Conservation (phyloP, 2,888 invertebrate genomes). For the Empis stercorea region DNA sequence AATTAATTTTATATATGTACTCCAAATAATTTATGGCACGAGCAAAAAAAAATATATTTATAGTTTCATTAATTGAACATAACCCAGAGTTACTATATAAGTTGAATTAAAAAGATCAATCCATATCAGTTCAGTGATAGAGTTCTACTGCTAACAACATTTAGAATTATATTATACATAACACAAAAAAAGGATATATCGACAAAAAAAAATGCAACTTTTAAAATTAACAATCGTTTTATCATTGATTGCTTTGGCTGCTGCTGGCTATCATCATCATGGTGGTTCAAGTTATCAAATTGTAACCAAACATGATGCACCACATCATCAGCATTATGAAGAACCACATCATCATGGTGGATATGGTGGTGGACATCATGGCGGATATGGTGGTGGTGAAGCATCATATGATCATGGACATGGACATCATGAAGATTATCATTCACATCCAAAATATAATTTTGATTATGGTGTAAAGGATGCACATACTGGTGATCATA, state of each 20-base stretch:
- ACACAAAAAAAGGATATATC: too few species aligned
- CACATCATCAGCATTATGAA: background rate
- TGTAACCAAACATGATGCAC: constrained; percentile 4
- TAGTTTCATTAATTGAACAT: too few species aligned
- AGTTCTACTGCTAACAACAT: too few species aligned
- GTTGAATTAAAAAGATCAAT: too few species aligned
- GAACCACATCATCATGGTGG: constrained; percentile 4
- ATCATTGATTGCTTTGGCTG: background rate
- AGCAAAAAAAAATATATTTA: too few species aligned
- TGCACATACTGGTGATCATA: constrained; percentile 38
- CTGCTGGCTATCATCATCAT: constrained; percentile 3
- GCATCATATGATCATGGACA: constrained; percentile 19
- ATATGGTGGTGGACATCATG: constrained; percentile 8
- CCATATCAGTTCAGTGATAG: too few species aligned
- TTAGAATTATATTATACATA: too few species aligned
- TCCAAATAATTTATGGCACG: too few species aligned
- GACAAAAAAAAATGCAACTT: too few species aligned
- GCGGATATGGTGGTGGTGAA: constrained; percentile 8
- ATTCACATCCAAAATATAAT: constrained; percentile 36
- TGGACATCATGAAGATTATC: constrained; percentile 30
- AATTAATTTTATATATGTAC: too few species aligned
- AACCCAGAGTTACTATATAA: too few species aligned
- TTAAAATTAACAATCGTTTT: too few species aligned
- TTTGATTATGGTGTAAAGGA: constrained; percentile 40
- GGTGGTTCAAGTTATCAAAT: constrained; percentile 6